Evolutionary conservation across 2,797 vertebrate species (phyloP), one percentile per base, ranked within the genome.

Genomic region (Onychomys torridus): DNA sequence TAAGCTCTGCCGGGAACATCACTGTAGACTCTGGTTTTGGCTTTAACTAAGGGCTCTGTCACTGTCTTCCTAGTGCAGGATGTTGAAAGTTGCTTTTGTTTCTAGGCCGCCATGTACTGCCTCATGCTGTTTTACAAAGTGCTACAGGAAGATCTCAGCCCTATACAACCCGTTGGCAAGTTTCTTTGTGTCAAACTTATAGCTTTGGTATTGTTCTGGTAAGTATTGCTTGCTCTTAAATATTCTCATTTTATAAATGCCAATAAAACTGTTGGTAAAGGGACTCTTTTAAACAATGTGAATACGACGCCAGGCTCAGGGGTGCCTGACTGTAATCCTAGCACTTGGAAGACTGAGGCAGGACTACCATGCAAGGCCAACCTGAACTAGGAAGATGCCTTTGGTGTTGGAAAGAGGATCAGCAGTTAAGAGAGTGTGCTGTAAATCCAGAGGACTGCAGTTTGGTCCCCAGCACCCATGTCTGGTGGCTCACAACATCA

Each of bases 191-290:
- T 46, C 43, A 46, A 46, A 46, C 43, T 46, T 4, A 6, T 46
- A 52, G 99, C 99, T 93, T 99, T 99, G 94, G 99, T 99, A 96
- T 99, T 99, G 59, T 99, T 99, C 98, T 99, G 99, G 99, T 99
- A 99, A 99, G 98, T 98, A 9, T 91, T 97, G 29, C 7, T 94
- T 95, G 94, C 61, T 94, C 87, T 84, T 90, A 81, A 82, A 93
- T 92, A 61, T 90, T 93, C 49, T 95, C n/a, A 61, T 83, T 95
- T 93, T 78, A 49, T 92, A 83, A 96, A 96, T 37, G 52, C 61
- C 55, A 93, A 14, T 91, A 49, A 8, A 46, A 49, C 49, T 49
- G 49, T 49, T 49, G 49, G 49, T 11, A 7, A 49, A 49, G 49
- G 49, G 49, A 49, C 6, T 49, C 10, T 49, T 49, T 8, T 37